Evolutionary conservation across 2,113 vertebrate species (phyloP).

Genomic region (Antidorcas marsupialis): DNA sequence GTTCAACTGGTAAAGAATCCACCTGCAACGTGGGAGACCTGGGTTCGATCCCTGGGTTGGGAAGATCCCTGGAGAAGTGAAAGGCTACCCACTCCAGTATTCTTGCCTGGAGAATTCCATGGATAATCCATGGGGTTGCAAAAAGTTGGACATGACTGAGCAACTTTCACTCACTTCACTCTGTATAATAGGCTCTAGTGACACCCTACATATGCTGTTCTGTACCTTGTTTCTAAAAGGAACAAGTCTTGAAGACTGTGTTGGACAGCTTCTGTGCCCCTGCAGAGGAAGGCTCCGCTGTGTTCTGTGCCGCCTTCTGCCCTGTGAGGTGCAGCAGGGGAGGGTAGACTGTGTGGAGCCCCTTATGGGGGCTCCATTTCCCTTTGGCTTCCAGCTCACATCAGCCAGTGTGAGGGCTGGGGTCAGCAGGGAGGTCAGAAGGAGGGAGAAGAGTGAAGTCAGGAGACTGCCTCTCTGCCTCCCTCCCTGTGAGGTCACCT

Average conservation of each 20-base stretch:
- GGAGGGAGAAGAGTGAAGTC: background rate
- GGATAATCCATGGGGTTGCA: background rate
- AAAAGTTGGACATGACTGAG: background rate
- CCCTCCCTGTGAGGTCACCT: background rate
- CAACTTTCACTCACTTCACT: background rate
- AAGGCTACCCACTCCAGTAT: background rate
- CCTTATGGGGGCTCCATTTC: background rate
- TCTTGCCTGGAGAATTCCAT: background rate
- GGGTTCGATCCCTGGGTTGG: background rate
- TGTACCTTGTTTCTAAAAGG: background rate
- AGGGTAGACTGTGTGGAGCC: accelerated
- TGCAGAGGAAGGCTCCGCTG: background rate
- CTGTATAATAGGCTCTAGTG: background rate
- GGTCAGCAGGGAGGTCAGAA: background rate
- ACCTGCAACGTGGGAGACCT: background rate
- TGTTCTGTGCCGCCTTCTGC: background rate
- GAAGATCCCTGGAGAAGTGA: background rate
- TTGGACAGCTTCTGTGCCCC: background rate
- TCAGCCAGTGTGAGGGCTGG: background rate
- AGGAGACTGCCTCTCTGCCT: background rate
- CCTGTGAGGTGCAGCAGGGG: background rate
- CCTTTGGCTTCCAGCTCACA: background rate
- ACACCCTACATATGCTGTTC: background rate
- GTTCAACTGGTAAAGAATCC: background rate
- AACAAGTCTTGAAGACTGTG: background rate